Percentiles rank a stretch among this genome's conserved stretches.
These are phyloP conservation scores for Gandaritis pyraliata DNA, from an alignment of 2,888 invertebrate species.

Conservation along the genomic window DNA sequence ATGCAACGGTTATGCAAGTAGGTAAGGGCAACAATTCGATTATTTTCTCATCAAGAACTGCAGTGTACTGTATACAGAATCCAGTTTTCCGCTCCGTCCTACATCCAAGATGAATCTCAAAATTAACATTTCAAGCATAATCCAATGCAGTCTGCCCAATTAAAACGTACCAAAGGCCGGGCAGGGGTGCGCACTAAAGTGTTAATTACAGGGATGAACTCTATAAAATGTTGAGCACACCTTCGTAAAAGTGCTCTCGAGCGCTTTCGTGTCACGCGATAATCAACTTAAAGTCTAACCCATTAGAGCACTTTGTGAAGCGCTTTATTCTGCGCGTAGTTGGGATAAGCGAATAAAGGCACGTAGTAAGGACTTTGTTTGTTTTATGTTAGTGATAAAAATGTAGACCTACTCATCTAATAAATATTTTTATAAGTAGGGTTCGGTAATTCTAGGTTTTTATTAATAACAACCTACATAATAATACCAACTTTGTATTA, in stretches of 20 bases:
- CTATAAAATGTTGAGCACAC: slow-evolving; percentile 37
- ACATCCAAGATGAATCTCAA: slow-evolving; percentile 17
- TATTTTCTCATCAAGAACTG: slow-evolving; percentile 16
- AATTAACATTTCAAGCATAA: slow-evolving; percentile 25
- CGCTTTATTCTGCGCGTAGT: slow-evolving; percentile 19
- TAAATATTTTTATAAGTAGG: slow-evolving; percentile 22
- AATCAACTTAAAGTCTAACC: slow-evolving; percentile 29
- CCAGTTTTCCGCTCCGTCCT: slow-evolving; percentile 10
- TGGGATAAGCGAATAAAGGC: slow-evolving; percentile 25
- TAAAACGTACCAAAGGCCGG: slow-evolving; percentile 29
- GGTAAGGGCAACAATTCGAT: no score
- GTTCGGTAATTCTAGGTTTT: not conserved
- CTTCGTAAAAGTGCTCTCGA: slow-evolving; percentile 32
- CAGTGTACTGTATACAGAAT: slow-evolving; percentile 10
- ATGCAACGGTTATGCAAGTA: no score
- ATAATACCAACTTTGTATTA: no score
- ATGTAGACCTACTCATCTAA: slow-evolving; percentile 8
- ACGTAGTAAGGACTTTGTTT: slow-evolving; percentile 30
- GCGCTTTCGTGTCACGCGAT: slow-evolving; percentile 24
- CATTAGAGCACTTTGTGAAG: slow-evolving; percentile 17
- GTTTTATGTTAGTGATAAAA: slow-evolving; percentile 32
- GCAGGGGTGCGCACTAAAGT: slow-evolving; percentile 33
- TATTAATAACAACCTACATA: no score
- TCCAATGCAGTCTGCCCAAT: slow-evolving; percentile 30
- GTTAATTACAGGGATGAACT: slow-evolving; percentile 41